phyloP scores from a whole-genome alignment of 2,113 vertebrate species.

The Vulpes vulpes region DNA sequence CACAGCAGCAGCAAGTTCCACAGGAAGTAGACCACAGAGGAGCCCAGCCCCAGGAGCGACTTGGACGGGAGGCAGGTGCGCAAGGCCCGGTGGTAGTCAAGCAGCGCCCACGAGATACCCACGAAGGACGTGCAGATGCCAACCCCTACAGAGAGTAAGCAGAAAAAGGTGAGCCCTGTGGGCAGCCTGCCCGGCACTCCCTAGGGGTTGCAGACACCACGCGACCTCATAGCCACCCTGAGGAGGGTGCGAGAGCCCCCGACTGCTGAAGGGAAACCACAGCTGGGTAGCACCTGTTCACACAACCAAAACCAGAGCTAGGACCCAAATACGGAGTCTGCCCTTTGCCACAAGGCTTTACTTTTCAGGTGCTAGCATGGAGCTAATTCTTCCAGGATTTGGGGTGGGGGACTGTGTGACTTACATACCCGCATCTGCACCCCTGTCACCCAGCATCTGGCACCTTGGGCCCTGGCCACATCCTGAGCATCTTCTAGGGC shows the following conservation, averaged over 20 bases:
- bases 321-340: background rate
- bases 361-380: background rate
- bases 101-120: constrained; percentile 95
- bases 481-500: background rate
- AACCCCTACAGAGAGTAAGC: constrained; percentile 87
- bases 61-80: constrained; percentile 94
- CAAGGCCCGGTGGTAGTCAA: constrained; percentile 96
- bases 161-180: background rate
- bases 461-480: background rate
- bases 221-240: background rate
- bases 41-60: constrained; percentile 83
- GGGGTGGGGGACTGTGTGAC: background rate
- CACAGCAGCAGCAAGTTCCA: constrained; percentile 96
- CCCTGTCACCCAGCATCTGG: background rate
- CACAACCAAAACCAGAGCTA: background rate
- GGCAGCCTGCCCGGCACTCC: background rate
- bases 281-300: background rate
- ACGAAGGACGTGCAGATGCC: constrained; percentile 90
- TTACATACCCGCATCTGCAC: background rate
- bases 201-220: background rate
- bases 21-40: constrained; percentile 93
- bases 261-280: background rate
- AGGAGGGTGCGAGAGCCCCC: background rate
- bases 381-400: background rate
- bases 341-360: background rate